These are phyloP conservation scores for Amphiura filiformis DNA, from an alignment of 35 echinoderm and acorn worm genomes.

Conservation along the genomic window DNA sequence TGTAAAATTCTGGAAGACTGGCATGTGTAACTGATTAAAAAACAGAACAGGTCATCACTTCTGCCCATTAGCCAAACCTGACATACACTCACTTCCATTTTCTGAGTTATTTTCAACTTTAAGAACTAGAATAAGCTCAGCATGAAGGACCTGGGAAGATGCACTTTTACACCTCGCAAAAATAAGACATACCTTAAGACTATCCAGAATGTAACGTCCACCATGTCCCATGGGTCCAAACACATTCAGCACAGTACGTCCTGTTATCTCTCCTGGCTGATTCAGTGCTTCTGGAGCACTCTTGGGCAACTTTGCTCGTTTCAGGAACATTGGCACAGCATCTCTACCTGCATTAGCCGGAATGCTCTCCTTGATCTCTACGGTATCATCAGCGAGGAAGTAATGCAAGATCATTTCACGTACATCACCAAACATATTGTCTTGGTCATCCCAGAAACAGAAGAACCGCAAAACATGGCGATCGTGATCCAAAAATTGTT, in stretches of 20 bases:
- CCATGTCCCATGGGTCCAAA: conserved; percentile 98
- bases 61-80: too few relatives aligned
- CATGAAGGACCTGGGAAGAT: too few relatives aligned
- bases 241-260: conserved; percentile 92
- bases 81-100: too few relatives aligned
- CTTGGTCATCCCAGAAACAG: conserved; percentile 90
- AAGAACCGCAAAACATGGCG: conserved; percentile 93
- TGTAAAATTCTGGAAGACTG: too few relatives aligned
- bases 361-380: conserved; percentile 94
- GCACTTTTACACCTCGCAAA: too few relatives aligned
- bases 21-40: too few relatives aligned
- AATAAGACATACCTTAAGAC: conserved; percentile 92
- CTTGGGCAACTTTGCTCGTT: conserved; percentile 69
- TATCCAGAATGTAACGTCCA: conserved; percentile 92
- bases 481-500: conserved; percentile 97
- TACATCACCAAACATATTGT: conserved; percentile 96
- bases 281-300: conserved; percentile 68
- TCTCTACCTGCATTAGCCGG: conserved; percentile 87
- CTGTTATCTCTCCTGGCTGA: conserved; percentile 91
- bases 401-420: conserved; percentile 98
- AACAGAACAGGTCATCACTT: too few relatives aligned
- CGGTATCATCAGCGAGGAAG: conserved; percentile 94
- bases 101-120: too few relatives aligned
- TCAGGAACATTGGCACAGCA: conserved; percentile 90
- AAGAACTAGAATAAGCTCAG: too few relatives aligned